phyloP scores from a whole-genome alignment of 2,888 invertebrate species.

The Dyspetes luteomarginatus region DNA sequence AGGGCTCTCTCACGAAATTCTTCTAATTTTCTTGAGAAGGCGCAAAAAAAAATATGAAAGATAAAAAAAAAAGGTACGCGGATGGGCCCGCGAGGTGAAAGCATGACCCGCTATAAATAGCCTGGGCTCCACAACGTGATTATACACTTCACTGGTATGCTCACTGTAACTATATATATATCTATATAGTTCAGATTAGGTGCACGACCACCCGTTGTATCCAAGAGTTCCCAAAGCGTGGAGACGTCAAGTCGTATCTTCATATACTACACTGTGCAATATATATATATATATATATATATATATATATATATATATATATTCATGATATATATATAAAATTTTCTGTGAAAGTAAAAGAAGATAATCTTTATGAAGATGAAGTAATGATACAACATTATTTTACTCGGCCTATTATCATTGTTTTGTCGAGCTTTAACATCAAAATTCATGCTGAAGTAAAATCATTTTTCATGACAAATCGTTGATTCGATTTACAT shows the following conservation, averaged over 20 bases:
- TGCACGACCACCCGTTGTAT: slow-evolving; percentile 37
- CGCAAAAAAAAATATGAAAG: slow-evolving; percentile 6
- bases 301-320: too few relatives aligned
- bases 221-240: slow-evolving; percentile 43
- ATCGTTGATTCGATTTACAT: too few relatives aligned
- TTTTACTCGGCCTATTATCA: slow-evolving; percentile 29
- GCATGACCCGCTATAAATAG: slow-evolving; percentile 59
- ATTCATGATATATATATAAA: background rate
- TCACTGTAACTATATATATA: background rate
- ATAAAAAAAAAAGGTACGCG: background rate
- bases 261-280: slow-evolving; percentile 1
- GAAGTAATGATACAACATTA: slow-evolving; percentile 34
- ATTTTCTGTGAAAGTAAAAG: background rate
- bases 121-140: slow-evolving; percentile 47
- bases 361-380: slow-evolving; percentile 38
- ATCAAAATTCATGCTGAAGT: too few relatives aligned
- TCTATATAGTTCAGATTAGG: slow-evolving; percentile 11
- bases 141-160: slow-evolving; percentile 39
- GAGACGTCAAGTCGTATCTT: slow-evolving; percentile 45
- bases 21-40: slow-evolving; percentile 53
- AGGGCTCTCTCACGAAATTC: slow-evolving; percentile 49
- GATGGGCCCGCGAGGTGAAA: slow-evolving; percentile 50
- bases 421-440: slow-evolving; percentile 36
- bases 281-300: too few relatives aligned
- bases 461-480: slow-evolving; percentile 29